These are phyloP conservation scores for Plecturocebus donacophilus DNA, from an alignment of 2,113 vertebrate genomes.

Conservation along the genomic window DNA sequence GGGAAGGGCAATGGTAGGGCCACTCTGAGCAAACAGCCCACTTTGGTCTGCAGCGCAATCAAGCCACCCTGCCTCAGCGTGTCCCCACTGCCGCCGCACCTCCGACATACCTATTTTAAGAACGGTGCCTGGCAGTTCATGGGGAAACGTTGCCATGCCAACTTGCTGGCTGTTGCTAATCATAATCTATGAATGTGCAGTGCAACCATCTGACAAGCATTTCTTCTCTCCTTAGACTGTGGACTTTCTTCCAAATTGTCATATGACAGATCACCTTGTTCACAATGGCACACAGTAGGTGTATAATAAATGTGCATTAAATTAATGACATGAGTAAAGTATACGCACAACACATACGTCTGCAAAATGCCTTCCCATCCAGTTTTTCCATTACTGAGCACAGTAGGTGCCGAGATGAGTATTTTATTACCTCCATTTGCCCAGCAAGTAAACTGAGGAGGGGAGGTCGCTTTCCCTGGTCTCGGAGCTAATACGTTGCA, in stretches of 20 bases:
- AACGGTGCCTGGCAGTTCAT: constrained; percentile 66
- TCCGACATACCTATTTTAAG: constrained; percentile 78
- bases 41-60: neutral
- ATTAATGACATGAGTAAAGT: neutral
- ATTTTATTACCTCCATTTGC: neutral
- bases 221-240: constrained; percentile 50
- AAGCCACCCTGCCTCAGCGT: fast-evolving
- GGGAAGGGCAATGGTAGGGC: neutral
- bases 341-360: fast-evolving
- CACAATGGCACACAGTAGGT: neutral
- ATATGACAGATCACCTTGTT: neutral
- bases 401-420: too few species aligned
- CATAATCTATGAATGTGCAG: constrained; percentile 71
- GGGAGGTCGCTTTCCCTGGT: neutral
- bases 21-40: neutral
- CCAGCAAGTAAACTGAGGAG: neutral
- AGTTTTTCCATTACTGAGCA: fast-evolving
- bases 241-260: neutral
- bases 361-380: neutral
- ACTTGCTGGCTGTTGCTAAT: constrained; percentile 78
- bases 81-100: neutral
- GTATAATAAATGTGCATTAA: fast-evolving
- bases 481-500: neutral
- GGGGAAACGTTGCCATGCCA: constrained; percentile 84
- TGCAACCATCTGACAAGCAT: constrained; percentile 76